These are phyloP conservation scores for Pedionomus torquatus DNA, from an alignment of 2,113 vertebrate genomes.

Conservation along the genomic window DNA sequence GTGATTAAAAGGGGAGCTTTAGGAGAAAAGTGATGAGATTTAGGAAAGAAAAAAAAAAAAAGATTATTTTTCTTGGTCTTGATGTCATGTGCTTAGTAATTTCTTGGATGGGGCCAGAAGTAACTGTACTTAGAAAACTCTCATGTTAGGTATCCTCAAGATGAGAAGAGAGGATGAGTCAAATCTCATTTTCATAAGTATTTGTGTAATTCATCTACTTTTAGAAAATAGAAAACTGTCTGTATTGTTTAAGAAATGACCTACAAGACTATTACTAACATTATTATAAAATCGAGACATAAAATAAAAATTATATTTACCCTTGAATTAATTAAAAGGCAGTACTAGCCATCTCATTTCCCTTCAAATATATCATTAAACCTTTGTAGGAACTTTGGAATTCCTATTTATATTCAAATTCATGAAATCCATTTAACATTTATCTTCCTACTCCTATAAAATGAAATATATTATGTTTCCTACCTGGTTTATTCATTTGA, in stretches of 20 bases:
- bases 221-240: neutral
- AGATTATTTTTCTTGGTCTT: neutral
- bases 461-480: neutral
- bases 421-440: neutral
- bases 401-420: neutral
- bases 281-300: neutral
- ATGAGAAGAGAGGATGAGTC: neutral
- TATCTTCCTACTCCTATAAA: neutral
- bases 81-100: neutral
- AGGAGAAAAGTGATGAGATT: neutral
- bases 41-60: neutral
- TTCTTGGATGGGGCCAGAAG: neutral
- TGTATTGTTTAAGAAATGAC: neutral
- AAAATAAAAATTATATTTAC: neutral
- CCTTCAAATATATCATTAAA: neutral
- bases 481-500: neutral
- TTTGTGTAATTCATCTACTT: neutral
- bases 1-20: neutral
- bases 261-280: neutral
- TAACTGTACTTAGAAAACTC: neutral
- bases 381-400: neutral
- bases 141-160: neutral
- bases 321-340: neutral
- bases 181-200: neutral
- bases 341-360: neutral